Evolutionary conservation across 2,113 vertebrate genomes (phyloP), one percentile per base, ranked within the genome.

Genomic region (Cyanoramphus novaezelandiae): DNA sequence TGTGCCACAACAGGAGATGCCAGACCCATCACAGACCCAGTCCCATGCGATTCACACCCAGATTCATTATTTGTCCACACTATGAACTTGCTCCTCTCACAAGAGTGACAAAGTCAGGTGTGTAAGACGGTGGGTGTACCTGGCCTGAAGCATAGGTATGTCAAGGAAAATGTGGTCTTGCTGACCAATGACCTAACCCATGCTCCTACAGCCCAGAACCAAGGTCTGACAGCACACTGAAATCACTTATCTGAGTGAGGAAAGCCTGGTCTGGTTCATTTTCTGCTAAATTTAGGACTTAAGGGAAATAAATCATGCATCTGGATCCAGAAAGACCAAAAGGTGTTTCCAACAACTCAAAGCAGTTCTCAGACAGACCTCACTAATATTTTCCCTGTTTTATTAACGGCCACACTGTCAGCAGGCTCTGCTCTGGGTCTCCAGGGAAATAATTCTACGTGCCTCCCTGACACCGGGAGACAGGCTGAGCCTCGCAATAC

Each of bases 321-420:
- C 35, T 84, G 91, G 52, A 89, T 41, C 39, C 57, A 57, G 31
- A 15, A 62, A 84, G 81, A 84, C 35, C 43, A 35, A 75, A 75
- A 93, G 77, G 77, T 84, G 86, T 91, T 91, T 93, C 72, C 57
- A 84, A 55, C 95, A 94, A 95, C 77, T 86, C 76, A 89, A 96
- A 93, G 81, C 72, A 91, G 83, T 70, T 93, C 95, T 94, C 2
- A 0, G 65, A 82, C 62, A 82, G 75, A 37, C 44, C 70, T 65
- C 47, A 43, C 86, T 52, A 41, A 19, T 82, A 71, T 49, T 57
- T 88, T 79, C 35, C 46, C 62, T 39, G 16, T 52, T 93, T 89
- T 95, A 82, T 92, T 91, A 91, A 68, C 1, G 0, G 70, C 28
- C 84, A 74, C 82, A 35, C 74, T 15, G 0, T 46, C 81, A 85